A percentile compares a stretch with the other conserved stretches of the same genome.
These are phyloP conservation scores for Drosophila rhopaloa DNA, from an alignment of 1,140 invertebrate species.

Conservation along the genomic window DNA sequence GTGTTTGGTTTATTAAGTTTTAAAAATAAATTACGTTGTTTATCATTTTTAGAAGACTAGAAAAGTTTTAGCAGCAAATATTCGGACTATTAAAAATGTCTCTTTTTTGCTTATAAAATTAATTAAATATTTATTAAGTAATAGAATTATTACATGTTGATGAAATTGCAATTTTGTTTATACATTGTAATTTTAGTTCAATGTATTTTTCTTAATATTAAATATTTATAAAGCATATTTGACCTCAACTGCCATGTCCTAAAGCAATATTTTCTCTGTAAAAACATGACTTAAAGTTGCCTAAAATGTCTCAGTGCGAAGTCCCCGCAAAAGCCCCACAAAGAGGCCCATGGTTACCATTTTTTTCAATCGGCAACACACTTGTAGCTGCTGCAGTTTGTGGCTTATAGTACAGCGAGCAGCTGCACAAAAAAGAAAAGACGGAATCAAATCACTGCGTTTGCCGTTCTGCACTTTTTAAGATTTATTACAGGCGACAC, in stretches of 20 bases:
- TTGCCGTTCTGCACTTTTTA: conserved; percentile 59
- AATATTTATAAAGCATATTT: neutral
- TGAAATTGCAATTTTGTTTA: too few relatives aligned
- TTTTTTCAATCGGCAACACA: conserved; percentile 46
- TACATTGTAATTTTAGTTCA: too few relatives aligned
- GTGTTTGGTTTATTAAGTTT: too few relatives aligned
- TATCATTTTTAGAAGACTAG: too few relatives aligned
- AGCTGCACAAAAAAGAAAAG: conserved; percentile 31
- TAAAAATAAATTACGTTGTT: too few relatives aligned
- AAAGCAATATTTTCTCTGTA: neutral
- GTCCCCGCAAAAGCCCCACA: neutral
- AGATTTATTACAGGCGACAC: conserved; percentile 79
- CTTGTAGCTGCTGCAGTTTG: conserved; percentile 58
- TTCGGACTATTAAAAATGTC: too few relatives aligned
- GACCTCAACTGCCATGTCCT: neutral
- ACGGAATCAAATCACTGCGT: conserved; percentile 65
- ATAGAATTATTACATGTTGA: too few relatives aligned
- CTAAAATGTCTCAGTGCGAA: neutral
- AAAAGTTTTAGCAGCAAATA: too few relatives aligned
- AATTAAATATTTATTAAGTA: too few relatives aligned
- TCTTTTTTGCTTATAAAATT: too few relatives aligned
- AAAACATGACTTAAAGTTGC: neutral
- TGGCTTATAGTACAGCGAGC: conserved; percentile 32
- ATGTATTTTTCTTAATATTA: too few relatives aligned
- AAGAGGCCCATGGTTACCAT: conserved; percentile 30